phyloP scores from a whole-genome alignment of 2,888 invertebrate species.

The Cryptocephalus moraei region DNA sequence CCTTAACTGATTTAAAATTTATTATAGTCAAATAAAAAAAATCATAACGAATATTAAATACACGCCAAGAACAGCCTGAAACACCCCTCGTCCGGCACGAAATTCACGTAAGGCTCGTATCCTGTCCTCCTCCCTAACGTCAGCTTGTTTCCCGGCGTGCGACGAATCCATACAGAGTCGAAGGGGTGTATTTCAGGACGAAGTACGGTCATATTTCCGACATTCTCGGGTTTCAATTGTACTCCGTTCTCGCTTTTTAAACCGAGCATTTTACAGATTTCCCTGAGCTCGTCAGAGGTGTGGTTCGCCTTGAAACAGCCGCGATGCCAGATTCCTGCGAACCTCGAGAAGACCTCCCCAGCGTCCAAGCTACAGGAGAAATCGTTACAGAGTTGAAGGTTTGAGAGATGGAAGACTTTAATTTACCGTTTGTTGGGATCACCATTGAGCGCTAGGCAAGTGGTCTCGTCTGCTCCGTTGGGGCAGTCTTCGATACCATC shows the following conservation, averaged over 20 bases:
- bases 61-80: conserved; percentile 31
- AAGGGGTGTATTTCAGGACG: conserved; percentile 25
- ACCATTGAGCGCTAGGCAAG: conserved; percentile 48
- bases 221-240: conserved; percentile 15
- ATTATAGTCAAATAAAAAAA: too few relatives aligned
- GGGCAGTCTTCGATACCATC: conserved; percentile 67
- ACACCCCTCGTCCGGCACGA: conserved; percentile 26
- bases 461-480: conserved; percentile 59
- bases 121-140: conserved; percentile 28
- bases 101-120: conserved; percentile 26
- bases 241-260: conserved; percentile 46
- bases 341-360: conserved; percentile 55
- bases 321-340: conserved; percentile 61
- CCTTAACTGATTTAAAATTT: too few relatives aligned
- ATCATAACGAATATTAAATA: conserved; percentile 11
- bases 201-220: conserved; percentile 8
- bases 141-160: conserved; percentile 14
- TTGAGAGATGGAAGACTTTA: conserved; percentile 7
- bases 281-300: conserved; percentile 45
- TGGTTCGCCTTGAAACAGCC: conserved; percentile 52
- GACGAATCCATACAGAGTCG: conserved; percentile 26
- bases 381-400: too few relatives aligned
- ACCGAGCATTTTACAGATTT: conserved; percentile 53
- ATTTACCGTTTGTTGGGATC: conserved; percentile 11
- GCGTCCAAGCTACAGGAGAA: conserved; percentile 32